These are phyloP conservation scores for Drosophila anomelani DNA, from an alignment of 2,888 invertebrate species.

Conservation along the genomic window DNA sequence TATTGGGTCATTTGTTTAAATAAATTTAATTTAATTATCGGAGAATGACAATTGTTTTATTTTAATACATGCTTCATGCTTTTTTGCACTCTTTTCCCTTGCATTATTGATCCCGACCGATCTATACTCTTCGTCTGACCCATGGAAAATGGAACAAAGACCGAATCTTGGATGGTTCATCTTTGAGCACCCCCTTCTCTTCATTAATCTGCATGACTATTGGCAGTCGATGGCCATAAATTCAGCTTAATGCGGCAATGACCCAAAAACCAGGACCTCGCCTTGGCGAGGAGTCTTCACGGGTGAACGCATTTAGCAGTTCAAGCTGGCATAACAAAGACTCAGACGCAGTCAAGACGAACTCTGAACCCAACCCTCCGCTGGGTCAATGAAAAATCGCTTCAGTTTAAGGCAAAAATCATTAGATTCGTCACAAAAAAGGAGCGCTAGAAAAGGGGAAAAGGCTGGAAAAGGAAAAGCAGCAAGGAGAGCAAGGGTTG, in stretches of 20 bases:
- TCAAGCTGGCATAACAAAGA: constrained; percentile 69
- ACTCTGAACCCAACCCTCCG: constrained; percentile 68
- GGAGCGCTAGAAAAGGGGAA: constrained; percentile 24
- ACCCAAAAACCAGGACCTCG: constrained; percentile 66
- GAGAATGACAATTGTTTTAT: not conserved
- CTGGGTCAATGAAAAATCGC: constrained; percentile 75
- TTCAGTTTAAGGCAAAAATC: constrained; percentile 78
- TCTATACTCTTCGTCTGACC: not conserved
- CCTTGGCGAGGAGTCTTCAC: constrained; percentile 54
- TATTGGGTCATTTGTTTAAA: not conserved
- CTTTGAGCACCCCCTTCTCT: constrained; percentile 24
- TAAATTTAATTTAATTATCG: no score
- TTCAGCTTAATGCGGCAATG: constrained; percentile 68
- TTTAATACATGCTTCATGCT: not conserved
- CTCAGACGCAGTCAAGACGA: constrained; percentile 54
- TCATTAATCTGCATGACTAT: constrained; percentile 72
- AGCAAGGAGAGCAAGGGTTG: constrained; percentile 67
- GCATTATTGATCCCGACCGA: not conserved
- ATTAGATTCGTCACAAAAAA: constrained; percentile 70
- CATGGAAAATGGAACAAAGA: constrained; percentile 1
- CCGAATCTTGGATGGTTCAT: constrained; percentile 8
- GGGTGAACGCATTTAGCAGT: constrained; percentile 68
- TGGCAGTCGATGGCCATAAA: constrained; percentile 64
- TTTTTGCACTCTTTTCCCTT: not conserved
- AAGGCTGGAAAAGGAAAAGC: constrained; percentile 47